phyloP scores from a whole-genome alignment of 1,140 invertebrate genomes.

The Gryon sp. region DNA sequence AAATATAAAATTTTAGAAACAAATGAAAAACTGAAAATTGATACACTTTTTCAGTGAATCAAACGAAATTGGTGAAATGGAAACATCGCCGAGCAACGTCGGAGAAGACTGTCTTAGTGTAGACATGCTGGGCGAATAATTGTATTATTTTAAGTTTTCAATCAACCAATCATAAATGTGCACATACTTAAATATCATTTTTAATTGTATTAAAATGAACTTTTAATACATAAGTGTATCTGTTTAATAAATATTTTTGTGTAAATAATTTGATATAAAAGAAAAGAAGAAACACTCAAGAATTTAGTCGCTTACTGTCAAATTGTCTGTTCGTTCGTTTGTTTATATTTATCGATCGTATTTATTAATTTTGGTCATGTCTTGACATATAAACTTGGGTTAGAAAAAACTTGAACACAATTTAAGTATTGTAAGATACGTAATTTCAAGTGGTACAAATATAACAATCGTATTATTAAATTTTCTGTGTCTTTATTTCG shows the following conservation, averaged over 20 bases:
- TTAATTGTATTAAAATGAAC: slow-evolving; percentile 27
- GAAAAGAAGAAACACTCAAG: slow-evolving; percentile 23
- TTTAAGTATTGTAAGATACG: slow-evolving; percentile 52
- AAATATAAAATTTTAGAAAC: slow-evolving; percentile 1
- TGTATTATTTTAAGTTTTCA: slow-evolving; percentile 51
- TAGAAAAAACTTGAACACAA: slow-evolving; percentile 21
- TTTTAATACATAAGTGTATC: slow-evolving; percentile 14
- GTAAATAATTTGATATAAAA: slow-evolving; percentile 61
- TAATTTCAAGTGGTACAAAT: slow-evolving; percentile 60
- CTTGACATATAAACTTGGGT: slow-evolving; percentile 5
- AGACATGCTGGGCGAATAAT: slow-evolving; percentile 80
- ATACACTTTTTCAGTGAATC: slow-evolving; percentile 88
- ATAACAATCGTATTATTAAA: slow-evolving; percentile 45
- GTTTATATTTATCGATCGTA: slow-evolving; percentile 34
- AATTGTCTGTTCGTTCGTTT: slow-evolving; percentile 6
- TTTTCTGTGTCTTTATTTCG: slow-evolving; percentile 17
- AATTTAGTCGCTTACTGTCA: slow-evolving; percentile 13
- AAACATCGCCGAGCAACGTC: slow-evolving; percentile 87
- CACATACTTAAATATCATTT: slow-evolving; percentile 40
- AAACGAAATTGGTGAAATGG: slow-evolving; percentile 87
- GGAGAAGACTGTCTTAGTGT: slow-evolving; percentile 85
- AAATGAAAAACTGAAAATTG: slow-evolving; percentile 64
- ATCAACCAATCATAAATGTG: slow-evolving; percentile 49
- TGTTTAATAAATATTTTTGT: slow-evolving; percentile 30
- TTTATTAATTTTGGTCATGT: slow-evolving; percentile 40